Base-by-base conservation (phyloP, 2,113 vertebrate species). In the Epinephelus fuscoguttatus region DNA sequence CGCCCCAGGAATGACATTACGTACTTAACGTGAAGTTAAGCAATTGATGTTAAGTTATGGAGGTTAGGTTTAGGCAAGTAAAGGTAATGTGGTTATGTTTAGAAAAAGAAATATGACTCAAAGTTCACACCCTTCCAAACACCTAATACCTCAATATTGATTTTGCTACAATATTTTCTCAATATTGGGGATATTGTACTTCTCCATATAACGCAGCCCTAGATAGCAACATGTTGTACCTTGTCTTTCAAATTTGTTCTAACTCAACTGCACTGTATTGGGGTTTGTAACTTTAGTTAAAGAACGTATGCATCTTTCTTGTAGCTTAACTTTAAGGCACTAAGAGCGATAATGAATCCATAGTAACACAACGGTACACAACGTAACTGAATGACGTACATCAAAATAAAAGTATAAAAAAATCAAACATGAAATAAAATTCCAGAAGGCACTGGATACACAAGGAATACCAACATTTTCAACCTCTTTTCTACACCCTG, bases 301-400 rank as follows among this genome's bases (percentile, higher is more conserved):
- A 37, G 33, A 37, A 37, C 33, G 6, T 37, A 37, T 7, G 33
- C 33, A 37, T 37, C 33, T 37, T 37, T 37, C 33, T 37, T 37
- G 33, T 7, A 37, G 33, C 69, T 79, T 70, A 77, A 68, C 61
- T 70, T 63, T 69, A 45, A 90, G 74, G 37, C 55, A 80, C 61
- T 66, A 56, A 61, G 69, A 74, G 74, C 27, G 47, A 80, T 74
- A 42, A 84, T 1, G 25, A 87, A 88, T 63, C 80, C 75, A 76
- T 84, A 82, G 61, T 70, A 83, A 90, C 75, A 82, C 70, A 80
- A 83, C 53, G 23, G 30, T 81, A 87, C 82, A 88, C 25, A 50
- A 80, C 80, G 89, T 67, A 87, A 86, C 59, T 84, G 86, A 87
- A 82, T 78, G 82, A 93, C 70, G 23, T 84, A 89, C 69, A 84